Evolutionary conservation across 2,113 vertebrate species (phyloP).

Genomic region (Eclectus roratus): DNA sequence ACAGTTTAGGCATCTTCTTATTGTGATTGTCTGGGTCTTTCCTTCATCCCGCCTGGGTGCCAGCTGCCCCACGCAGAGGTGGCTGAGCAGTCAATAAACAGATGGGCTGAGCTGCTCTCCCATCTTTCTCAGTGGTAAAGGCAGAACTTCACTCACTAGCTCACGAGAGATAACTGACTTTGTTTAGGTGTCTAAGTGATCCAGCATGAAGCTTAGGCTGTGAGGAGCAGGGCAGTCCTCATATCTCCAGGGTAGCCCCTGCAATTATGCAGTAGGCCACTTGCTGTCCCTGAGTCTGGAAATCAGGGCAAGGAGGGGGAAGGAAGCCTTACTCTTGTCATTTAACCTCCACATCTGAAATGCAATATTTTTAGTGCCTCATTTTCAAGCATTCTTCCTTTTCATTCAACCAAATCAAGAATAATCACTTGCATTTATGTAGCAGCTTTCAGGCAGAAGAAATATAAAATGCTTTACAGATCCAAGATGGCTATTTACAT

Average conservation of each 20-base stretch:
- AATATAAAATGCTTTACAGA: not conserved
- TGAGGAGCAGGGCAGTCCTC: not conserved
- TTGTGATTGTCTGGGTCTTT: not conserved
- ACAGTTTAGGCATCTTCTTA: not conserved
- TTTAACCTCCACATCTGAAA: conserved; percentile 13
- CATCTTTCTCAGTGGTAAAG: not conserved
- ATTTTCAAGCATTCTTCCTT: conserved; percentile 59
- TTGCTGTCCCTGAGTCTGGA: not conserved
- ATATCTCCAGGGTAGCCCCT: not conserved
- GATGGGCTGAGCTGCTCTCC: not conserved
- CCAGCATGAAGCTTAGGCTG: not conserved
- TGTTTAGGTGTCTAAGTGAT: not conserved
- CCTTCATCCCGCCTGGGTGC: not conserved
- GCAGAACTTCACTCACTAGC: not conserved
- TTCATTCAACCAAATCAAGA: conserved; percentile 49
- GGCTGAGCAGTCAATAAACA: not conserved
- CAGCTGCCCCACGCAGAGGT: not conserved
- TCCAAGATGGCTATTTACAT: conserved; percentile 10
- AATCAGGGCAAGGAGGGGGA: fast-evolving
- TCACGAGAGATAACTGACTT: not conserved
- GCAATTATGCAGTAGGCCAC: not conserved
- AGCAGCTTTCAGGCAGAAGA: conserved; percentile 19
- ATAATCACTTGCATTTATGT: conserved; percentile 52
- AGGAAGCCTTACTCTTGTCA: not conserved
- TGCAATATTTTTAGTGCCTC: conserved; percentile 49